Percentiles rank a stretch among this genome's conserved stretches.
Conservation (phyloP, 1,140 invertebrate genomes). For the Meloidogyne exigua region DNA sequence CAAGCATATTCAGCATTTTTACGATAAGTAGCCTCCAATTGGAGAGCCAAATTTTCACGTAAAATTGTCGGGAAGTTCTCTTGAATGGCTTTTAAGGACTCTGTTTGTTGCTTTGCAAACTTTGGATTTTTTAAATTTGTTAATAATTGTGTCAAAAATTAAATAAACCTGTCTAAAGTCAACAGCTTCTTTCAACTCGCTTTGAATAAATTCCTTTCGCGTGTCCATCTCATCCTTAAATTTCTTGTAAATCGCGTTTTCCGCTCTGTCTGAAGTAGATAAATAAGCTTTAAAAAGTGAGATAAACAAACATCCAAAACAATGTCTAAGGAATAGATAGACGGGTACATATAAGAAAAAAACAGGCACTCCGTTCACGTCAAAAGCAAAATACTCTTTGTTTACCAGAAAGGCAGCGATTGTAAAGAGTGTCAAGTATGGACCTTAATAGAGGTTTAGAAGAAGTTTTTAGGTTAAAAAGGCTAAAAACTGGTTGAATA, state of each 20-base stretch:
- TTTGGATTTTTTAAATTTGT: slow-evolving; percentile 28
- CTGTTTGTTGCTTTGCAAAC: slow-evolving; percentile 57
- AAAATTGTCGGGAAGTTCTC: slow-evolving; percentile 60
- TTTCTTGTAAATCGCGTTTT: slow-evolving; percentile 47
- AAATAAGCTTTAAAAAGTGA: not conserved
- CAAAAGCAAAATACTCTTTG: slow-evolving; percentile 61
- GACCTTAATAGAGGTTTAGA: slow-evolving; percentile 39
- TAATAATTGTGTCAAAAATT: not conserved
- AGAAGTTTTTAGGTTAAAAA: no score
- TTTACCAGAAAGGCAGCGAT: slow-evolving; percentile 57
- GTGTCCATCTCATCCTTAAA: slow-evolving; percentile 45
- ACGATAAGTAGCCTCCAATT: slow-evolving; percentile 62
- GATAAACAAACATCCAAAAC: slow-evolving; percentile 20
- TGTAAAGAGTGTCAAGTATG: slow-evolving; percentile 59
- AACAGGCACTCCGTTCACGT: slow-evolving; percentile 59
- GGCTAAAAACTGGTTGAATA: no score
- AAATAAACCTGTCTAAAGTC: slow-evolving; percentile 60
- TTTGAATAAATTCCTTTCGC: slow-evolving; percentile 54
- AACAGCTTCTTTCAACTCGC: slow-evolving; percentile 61
- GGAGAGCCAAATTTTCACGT: slow-evolving; percentile 58
- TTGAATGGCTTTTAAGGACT: slow-evolving; percentile 56
- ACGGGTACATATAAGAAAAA: slow-evolving; percentile 48
- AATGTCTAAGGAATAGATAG: slow-evolving; percentile 50
- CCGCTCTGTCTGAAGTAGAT: slow-evolving; percentile 43
- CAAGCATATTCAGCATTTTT: slow-evolving; percentile 60